A percentile compares a stretch with the other conserved stretches of the same genome.
phyloP scores from a whole-genome alignment of 92 coral and sea anemone species.

The Muricea muricata region DNA sequence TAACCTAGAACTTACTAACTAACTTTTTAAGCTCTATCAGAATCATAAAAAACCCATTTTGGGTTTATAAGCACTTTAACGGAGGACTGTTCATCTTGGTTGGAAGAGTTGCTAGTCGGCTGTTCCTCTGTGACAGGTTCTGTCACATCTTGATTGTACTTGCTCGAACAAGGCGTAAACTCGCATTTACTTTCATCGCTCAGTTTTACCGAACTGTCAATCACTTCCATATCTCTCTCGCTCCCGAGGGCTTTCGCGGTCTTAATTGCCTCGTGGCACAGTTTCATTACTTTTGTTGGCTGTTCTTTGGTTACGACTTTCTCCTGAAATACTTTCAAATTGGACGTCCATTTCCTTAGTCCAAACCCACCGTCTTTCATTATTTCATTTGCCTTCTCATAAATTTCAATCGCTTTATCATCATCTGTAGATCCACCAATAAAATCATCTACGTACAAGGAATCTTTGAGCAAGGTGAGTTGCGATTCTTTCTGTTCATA shows the following conservation, averaged over 20 bases:
- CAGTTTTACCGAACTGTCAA: not conserved
- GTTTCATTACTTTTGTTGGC: not conserved
- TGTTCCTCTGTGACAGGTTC: not conserved
- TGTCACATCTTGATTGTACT: not conserved
- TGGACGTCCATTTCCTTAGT: not conserved
- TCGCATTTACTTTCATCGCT: not conserved
- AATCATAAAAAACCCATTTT: no score
- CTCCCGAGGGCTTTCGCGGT: not conserved
- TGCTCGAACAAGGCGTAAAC: not conserved
- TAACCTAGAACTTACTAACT: no score
- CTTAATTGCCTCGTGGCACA: not conserved
- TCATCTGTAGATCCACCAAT: not conserved
- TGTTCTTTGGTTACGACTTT: not conserved
- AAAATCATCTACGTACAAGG: constrained; percentile 18
- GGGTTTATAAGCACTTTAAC: no score
- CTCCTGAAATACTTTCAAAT: not conserved
- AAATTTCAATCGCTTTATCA: constrained; percentile 2
- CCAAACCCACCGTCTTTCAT: constrained; percentile 5
- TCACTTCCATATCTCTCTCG: not conserved
- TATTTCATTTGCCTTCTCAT: not conserved
- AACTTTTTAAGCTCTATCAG: no score
- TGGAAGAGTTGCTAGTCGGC: not conserved
- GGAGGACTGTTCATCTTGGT: no score
- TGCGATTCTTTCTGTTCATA: not conserved
- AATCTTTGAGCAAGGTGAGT: not conserved